phyloP scores from a whole-genome alignment of 2,113 vertebrate genomes.

The Siniperca knerii region DNA sequence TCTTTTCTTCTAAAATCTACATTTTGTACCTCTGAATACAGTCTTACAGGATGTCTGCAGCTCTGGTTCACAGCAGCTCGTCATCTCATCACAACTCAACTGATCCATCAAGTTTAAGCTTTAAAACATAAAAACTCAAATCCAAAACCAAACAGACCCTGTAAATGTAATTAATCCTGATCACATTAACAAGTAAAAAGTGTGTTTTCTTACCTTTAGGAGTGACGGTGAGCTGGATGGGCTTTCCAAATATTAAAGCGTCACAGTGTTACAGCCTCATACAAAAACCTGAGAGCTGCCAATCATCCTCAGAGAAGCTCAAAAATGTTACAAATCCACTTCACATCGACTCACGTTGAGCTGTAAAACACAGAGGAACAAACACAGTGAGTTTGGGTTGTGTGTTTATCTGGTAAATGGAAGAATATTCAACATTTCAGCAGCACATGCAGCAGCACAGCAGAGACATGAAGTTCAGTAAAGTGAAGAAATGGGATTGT shows the following conservation, averaged over 20 bases:
- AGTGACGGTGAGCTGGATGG: conserved; percentile 25
- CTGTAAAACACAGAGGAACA: neutral
- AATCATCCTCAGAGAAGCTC: accelerated
- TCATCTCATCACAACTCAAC: neutral
- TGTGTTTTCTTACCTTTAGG: conserved; percentile 58
- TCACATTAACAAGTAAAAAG: accelerated
- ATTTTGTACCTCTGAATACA: neutral
- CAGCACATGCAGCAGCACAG: neutral
- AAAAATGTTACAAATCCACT: neutral
- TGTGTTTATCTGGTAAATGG: accelerated
- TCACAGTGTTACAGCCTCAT: conserved; percentile 46
- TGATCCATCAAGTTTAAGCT: neutral
- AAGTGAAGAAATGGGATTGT: accelerated
- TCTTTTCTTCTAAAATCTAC: neutral
- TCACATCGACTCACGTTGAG: accelerated
- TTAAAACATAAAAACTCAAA: neutral
- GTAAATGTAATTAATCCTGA: accelerated
- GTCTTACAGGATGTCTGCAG: neutral
- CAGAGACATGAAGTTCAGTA: accelerated
- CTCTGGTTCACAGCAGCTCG: conserved; percentile 10
- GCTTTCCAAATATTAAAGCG: conserved; percentile 7
- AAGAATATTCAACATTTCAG: accelerated
- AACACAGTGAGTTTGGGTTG: neutral
- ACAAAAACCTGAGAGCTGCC: neutral
- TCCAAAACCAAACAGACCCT: neutral